A percentile compares a stretch with the other conserved stretches of the same genome.
These are phyloP conservation scores for Porites australiensis DNA, from an alignment of 64 coral and sea anemone species.

Conservation along the genomic window DNA sequence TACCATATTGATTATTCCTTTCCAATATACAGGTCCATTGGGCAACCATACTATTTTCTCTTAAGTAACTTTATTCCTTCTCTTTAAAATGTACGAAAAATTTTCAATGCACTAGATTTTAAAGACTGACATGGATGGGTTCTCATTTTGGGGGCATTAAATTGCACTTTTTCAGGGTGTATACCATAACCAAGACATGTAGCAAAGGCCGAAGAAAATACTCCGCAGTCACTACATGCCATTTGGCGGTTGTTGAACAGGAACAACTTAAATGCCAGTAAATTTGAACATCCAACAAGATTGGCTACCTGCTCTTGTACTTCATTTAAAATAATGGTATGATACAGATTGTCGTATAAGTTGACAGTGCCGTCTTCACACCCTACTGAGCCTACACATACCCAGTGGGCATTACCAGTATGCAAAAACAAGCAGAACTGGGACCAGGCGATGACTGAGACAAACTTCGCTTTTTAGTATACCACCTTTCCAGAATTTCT, in stretches of 20 bases:
- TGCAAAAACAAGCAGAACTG: slow-evolving; percentile 20
- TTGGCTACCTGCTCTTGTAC: slow-evolving; percentile 47
- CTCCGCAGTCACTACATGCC: slow-evolving; percentile 52
- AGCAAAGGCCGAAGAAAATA: slow-evolving; percentile 47
- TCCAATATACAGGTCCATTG: no score
- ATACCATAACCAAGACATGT: slow-evolving; percentile 35
- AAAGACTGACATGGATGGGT: slow-evolving; percentile 17
- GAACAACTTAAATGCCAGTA: slow-evolving; percentile 50
- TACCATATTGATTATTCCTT: no score
- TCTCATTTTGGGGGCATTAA: slow-evolving; percentile 48
- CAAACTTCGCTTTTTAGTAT: slow-evolving; percentile 13
- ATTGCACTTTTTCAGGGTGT: slow-evolving; percentile 28
- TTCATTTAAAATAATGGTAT: slow-evolving; percentile 24
- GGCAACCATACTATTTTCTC: no score
- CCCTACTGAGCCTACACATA: no score
- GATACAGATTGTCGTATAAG: slow-evolving; percentile 33
- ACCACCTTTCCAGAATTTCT: slow-evolving; percentile 67
- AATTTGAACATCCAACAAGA: slow-evolving; percentile 34
- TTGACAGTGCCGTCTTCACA: no score
- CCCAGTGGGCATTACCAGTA: no score
- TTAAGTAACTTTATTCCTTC: no score
- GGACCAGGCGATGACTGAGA: background rate
- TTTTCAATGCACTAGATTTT: slow-evolving; percentile 24
- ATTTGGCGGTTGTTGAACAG: slow-evolving; percentile 33
- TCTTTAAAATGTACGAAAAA: slow-evolving; percentile 45